Evolutionary conservation across 2,113 vertebrate genomes (phyloP).

Genomic region (Syngnathus floridae): DNA sequence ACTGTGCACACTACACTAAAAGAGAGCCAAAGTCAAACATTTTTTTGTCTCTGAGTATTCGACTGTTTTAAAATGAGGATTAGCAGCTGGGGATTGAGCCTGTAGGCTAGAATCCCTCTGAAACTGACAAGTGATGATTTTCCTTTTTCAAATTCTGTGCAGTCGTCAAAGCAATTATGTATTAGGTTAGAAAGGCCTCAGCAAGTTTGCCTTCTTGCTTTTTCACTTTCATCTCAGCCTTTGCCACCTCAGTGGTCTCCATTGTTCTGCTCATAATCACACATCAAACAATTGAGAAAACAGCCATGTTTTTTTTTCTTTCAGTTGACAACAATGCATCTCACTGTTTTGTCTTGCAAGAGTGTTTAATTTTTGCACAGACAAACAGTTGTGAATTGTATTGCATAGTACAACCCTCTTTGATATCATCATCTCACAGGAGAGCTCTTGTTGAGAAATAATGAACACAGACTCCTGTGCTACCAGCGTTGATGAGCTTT

Average conservation of each 20-base stretch:
- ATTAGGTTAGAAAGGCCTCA: conserved; percentile 1
- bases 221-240: conserved; percentile 25
- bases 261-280: not conserved
- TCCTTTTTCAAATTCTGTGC: not conserved
- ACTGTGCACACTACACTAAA: not conserved
- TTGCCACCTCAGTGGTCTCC: conserved; percentile 17
- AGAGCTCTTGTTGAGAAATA: conserved; percentile 21
- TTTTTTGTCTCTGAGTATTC: not conserved
- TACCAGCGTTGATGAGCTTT: conserved; percentile 19
- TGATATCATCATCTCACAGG: conserved; percentile 34
- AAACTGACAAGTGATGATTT: not conserved
- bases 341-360: conserved; percentile 28
- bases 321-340: conserved; percentile 17
- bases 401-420: conserved; percentile 21
- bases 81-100: not conserved
- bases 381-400: conserved; percentile 40
- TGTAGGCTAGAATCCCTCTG: not conserved
- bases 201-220: not conserved
- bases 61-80: not conserved
- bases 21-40: not conserved
- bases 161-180: not conserved
- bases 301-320: not conserved
- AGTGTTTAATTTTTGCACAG: conserved; percentile 45
- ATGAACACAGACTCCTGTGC: conserved; percentile 30
- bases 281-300: not conserved